These are phyloP conservation scores for Pseudomugil tenellus DNA, from an alignment of 2,797 vertebrate species.

Conservation along the genomic window DNA sequence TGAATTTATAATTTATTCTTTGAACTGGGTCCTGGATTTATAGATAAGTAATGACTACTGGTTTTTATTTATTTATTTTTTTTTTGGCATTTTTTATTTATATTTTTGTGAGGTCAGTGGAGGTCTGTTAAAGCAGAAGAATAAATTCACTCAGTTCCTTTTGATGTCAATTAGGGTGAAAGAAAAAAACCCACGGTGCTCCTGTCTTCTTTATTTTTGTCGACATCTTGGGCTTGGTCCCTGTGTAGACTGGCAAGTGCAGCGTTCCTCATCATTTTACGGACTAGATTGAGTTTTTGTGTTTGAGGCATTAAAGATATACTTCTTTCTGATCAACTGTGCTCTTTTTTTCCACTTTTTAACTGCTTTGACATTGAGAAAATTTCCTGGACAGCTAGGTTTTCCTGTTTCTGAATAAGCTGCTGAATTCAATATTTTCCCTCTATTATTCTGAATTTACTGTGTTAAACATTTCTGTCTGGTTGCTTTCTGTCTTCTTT, in stretches of 20 bases:
- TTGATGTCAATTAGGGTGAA: background rate
- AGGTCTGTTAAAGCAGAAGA: constrained; percentile 3
- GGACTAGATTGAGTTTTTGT: background rate
- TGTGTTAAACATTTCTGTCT: constrained; percentile 16
- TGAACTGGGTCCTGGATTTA: background rate
- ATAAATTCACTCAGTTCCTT: background rate
- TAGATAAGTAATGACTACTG: background rate
- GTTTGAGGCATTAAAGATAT: constrained; percentile 1
- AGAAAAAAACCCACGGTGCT: background rate
- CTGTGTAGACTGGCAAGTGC: constrained; percentile 5
- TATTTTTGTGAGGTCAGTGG: constrained; percentile 9
- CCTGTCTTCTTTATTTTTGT: background rate
- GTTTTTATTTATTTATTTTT: background rate
- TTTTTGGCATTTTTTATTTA: too few relatives aligned
- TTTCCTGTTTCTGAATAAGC: constrained; percentile 8
- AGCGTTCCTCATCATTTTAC: constrained; percentile 9
- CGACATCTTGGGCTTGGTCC: constrained; percentile 16
- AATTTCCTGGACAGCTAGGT: background rate
- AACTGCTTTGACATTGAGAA: constrained; percentile 8
- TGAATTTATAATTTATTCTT: background rate
- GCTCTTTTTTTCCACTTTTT: background rate
- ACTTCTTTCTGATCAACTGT: background rate
- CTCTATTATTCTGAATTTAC: constrained; percentile 23
- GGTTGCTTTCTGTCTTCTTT: constrained; percentile 34
- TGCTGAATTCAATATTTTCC: constrained; percentile 4